Percentiles rank a stretch among this genome's conserved stretches.
phyloP scores from a whole-genome alignment of 2,888 invertebrate genomes.

The Clistopyga incitator region DNA sequence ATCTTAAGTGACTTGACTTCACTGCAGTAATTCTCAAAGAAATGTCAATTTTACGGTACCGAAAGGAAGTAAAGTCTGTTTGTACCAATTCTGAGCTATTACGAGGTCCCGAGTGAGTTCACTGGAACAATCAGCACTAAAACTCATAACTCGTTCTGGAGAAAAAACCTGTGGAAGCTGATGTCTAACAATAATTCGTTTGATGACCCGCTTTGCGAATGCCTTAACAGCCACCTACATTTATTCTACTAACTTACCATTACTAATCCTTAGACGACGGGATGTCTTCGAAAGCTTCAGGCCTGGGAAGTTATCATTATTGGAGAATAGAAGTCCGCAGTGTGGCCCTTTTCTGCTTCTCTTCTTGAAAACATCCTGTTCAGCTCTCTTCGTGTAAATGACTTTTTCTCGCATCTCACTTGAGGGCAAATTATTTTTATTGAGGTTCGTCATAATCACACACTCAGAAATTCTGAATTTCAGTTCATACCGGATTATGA shows the following conservation, averaged over 20 bases:
- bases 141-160: slow-evolving; percentile 1
- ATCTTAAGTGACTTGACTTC: neutral
- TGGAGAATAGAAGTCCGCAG: neutral
- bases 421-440: slow-evolving; percentile 49
- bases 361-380: slow-evolving; percentile 38
- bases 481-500: slow-evolving; percentile 39
- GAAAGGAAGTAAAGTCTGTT: slow-evolving; percentile 20
- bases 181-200: slow-evolving; percentile 49
- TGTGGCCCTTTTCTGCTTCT: neutral
- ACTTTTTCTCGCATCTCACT: slow-evolving; percentile 20
- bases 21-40: neutral
- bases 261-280: slow-evolving; percentile 23
- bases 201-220: slow-evolving; percentile 45
- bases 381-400: neutral
- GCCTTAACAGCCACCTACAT: slow-evolving; percentile 49
- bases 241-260: slow-evolving; percentile 12
- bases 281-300: slow-evolving; percentile 17
- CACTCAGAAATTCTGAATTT: slow-evolving; percentile 50
- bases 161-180: slow-evolving; percentile 5
- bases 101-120: slow-evolving; percentile 22
- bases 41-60: neutral
- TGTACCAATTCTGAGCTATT: slow-evolving; percentile 34
- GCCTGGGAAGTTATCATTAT: neutral
- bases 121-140: slow-evolving; percentile 32
- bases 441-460: slow-evolving; percentile 49